Evolutionary conservation across 1,140 invertebrate species (phyloP).

Genomic region (Lysiphlebus fabarum): DNA sequence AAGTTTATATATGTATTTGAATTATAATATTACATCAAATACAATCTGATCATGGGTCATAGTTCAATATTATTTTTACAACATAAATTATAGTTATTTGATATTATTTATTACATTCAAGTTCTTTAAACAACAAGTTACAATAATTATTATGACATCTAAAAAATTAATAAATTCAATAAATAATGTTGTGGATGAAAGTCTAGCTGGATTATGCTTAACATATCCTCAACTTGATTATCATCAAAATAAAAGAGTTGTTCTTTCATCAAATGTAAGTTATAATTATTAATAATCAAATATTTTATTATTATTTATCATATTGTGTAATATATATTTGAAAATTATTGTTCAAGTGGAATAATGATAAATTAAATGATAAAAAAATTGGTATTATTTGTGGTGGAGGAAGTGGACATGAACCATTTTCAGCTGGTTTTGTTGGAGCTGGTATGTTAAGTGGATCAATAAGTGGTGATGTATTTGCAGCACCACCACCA

Average conservation of each 20-base stretch:
- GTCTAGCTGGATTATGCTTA: slow-evolving; percentile 63
- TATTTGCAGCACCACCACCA: slow-evolving; percentile 78
- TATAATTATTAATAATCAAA: slow-evolving; percentile 20
- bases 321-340: slow-evolving; percentile 12
- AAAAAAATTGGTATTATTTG: slow-evolving; percentile 69
- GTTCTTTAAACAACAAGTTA: neutral
- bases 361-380: slow-evolving; percentile 32
- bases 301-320: slow-evolving; percentile 19
- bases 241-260: slow-evolving; percentile 61
- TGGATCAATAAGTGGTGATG: slow-evolving; percentile 69
- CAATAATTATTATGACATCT: slow-evolving; percentile 21
- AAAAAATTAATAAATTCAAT: slow-evolving; percentile 69
- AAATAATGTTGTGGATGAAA: slow-evolving; percentile 66
- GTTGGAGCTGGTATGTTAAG: slow-evolving; percentile 76
- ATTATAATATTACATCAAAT: no score
- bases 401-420: slow-evolving; percentile 84
- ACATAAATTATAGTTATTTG: no score
- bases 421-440: slow-evolving; percentile 75
- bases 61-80: no score
- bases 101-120: neutral
- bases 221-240: slow-evolving; percentile 62
- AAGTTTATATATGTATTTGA: no score
- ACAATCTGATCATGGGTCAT: no score
- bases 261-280: slow-evolving; percentile 56
- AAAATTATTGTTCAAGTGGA: slow-evolving; percentile 48